Conservation (phyloP, 1,140 invertebrate species). For the Portunus trituberculatus region DNA sequence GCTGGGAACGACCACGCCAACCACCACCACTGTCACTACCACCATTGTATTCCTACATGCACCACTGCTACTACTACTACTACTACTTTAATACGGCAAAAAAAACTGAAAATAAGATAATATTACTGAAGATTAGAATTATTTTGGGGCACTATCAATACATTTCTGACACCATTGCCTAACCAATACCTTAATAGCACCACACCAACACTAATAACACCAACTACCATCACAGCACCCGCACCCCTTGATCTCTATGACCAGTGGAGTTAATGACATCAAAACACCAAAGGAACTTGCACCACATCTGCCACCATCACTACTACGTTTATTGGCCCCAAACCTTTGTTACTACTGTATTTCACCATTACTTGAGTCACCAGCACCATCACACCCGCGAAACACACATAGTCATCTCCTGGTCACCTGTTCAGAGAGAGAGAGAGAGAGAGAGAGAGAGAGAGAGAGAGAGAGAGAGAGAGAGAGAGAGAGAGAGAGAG, state of each 20-base stretch:
- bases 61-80: not conserved
- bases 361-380: not conserved
- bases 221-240: too few species aligned
- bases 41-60: not conserved
- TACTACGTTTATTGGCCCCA: not conserved
- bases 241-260: too few species aligned
- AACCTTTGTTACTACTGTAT: not conserved
- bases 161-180: not conserved
- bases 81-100: not conserved
- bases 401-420: too few species aligned
- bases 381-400: too few species aligned
- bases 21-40: not conserved
- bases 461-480: constrained; percentile 36
- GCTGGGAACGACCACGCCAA: not conserved
- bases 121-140: too few species aligned
- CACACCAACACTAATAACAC: too few species aligned
- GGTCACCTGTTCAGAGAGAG: not conserved
- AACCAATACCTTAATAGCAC: too few species aligned
- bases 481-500: constrained; percentile 5
- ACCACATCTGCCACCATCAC: not conserved
- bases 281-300: not conserved
- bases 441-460: constrained; percentile 46
- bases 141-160: not conserved
- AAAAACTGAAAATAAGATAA: not conserved
- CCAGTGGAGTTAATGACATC: too few species aligned